Percentiles rank a stretch among this genome's conserved stretches.
These are phyloP conservation scores for Dryocosmus kuriphilus DNA, from an alignment of 2,888 invertebrate genomes.

Conservation along the genomic window DNA sequence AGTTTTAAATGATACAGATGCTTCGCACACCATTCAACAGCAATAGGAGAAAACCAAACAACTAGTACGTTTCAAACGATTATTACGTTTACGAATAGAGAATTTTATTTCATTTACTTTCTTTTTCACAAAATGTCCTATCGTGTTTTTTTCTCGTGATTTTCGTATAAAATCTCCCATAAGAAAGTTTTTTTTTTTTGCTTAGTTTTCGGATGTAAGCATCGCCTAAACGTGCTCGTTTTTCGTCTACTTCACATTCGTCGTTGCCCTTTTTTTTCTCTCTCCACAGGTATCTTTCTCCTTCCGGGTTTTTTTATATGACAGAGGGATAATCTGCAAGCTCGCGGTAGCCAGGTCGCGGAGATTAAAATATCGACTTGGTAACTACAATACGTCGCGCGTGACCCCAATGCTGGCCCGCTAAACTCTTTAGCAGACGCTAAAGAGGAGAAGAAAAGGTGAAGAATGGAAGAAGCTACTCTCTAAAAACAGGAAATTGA, in stretches of 20 bases:
- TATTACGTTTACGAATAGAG: background rate
- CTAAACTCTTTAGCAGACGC: constrained; percentile 61
- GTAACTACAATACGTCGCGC: constrained; percentile 62
- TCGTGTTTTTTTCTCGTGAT: background rate
- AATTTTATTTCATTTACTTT: background rate
- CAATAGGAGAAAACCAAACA: background rate
- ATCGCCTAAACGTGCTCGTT: background rate
- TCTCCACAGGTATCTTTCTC: constrained; percentile 40
- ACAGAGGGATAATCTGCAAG: constrained; percentile 61
- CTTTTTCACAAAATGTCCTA: background rate
- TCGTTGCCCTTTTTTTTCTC: constrained; percentile 15
- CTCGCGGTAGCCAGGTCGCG: constrained; percentile 63
- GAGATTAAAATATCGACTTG: constrained; percentile 75
- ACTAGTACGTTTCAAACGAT: background rate
- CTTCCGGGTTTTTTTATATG: constrained; percentile 48
- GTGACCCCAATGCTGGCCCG: constrained; percentile 64
- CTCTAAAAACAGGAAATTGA: constrained; percentile 32
- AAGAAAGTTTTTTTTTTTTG: background rate
- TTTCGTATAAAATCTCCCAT: background rate
- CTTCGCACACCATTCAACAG: background rate
- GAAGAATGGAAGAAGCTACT: constrained; percentile 42
- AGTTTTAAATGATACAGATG: background rate
- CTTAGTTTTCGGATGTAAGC: background rate
- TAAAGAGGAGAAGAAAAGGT: constrained; percentile 25
- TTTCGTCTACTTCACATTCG: constrained; percentile 15